Base-by-base conservation (phyloP, 2,888 invertebrate species). In the Hirtodrosophila trivittata region DNA sequence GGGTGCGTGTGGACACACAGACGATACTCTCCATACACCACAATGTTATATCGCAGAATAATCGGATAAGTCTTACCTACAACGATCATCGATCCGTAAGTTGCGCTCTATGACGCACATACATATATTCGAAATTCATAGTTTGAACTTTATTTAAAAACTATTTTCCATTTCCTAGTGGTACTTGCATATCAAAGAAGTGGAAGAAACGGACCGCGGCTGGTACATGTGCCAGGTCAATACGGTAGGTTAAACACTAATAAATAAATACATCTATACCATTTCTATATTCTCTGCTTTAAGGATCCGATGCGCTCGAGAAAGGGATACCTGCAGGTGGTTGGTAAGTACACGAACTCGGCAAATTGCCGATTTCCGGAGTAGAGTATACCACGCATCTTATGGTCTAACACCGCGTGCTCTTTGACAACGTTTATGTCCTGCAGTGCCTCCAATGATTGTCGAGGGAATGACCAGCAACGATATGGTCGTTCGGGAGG, bases 171-270 rank as follows among this genome's bases (percentile, higher is more conserved):
- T 28, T 10, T 42, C 32, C 0, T 30, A 78, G 47, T 97, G 97
- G 97, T 97, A 95, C 91, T 93, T 97, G 67, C 97, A 97, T 89
- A 96, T 97, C 90, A 95, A 95, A 90, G 94, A 95, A 88, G 96
- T 96, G 25, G 96, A 96, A 88, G 97, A 97, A 90, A 93, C 94
- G 38, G 97, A 97, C 91, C 93, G 97, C 1, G 97, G 97, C 62
- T 97, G 96, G 96, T 97, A 93, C 88, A 97, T 97, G 97, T 97
- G 97, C 89, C 97, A 97, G 91, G 95, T 97, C 75, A 97, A 97
- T 91, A 97, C 97, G 0, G 78, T 78, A 67, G 35, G 66, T 37
- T 0, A 3, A 3, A 12, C 9, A 33, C 8, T 28, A 33, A 21
- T 13, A 8, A 7, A 21, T 16, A 2, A 21, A 21, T 21, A 21